These are phyloP conservation scores for Hypsopygia costalis DNA, from an alignment of 2,888 invertebrate species.

Conservation along the genomic window DNA sequence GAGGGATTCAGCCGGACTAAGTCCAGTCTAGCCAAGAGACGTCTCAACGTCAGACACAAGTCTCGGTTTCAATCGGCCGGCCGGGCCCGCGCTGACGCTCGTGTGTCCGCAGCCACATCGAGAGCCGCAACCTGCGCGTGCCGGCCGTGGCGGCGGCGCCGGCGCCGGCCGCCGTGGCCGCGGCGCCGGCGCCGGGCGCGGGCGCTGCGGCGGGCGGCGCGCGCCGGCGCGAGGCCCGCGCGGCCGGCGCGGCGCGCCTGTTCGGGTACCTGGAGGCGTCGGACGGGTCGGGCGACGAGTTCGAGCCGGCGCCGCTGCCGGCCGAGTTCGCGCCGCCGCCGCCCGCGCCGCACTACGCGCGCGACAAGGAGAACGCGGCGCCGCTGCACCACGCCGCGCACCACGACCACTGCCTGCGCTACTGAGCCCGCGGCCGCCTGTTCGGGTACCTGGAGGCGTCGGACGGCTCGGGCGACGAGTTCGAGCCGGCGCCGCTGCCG, in stretches of 20 bases:
- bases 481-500: conserved; percentile 48
- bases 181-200: conserved; percentile 18
- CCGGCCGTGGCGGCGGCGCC: conserved; percentile 57
- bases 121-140: conserved; percentile 81
- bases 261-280: conserved; percentile 88
- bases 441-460: conserved; percentile 88
- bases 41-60: too few relatives aligned
- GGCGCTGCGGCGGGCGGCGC: conserved; percentile 34
- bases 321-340: conserved; percentile 35
- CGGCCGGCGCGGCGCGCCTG: conserved; percentile 82
- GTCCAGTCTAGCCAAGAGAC: too few relatives aligned
- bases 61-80: too few relatives aligned
- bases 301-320: conserved; percentile 48
- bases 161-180: conserved; percentile 19
- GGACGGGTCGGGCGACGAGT: conserved; percentile 83
- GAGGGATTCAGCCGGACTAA: too few relatives aligned
- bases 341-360: conserved; percentile 42
- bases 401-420: conserved; percentile 71
- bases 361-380: conserved; percentile 70
- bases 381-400: conserved; percentile 60
- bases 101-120: conserved; percentile 75
- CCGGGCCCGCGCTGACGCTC: background rate
- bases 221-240: conserved; percentile 39
- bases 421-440: conserved; percentile 31
- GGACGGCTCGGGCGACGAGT: conserved; percentile 83